Evolutionary conservation across 2,888 invertebrate species (phyloP).

Genomic region (Bugulina stolonifera): DNA sequence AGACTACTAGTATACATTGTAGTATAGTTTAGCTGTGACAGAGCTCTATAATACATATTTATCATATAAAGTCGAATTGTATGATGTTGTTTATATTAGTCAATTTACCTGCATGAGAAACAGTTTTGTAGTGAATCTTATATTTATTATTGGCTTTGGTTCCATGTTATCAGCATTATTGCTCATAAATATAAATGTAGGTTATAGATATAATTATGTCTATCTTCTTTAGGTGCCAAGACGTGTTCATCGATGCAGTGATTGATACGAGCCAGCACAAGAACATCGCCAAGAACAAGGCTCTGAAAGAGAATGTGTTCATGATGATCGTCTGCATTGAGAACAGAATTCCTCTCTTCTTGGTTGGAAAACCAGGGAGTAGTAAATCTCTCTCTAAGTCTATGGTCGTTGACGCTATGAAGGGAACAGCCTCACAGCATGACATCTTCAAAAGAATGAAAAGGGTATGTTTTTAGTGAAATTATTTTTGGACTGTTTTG

Average conservation of each 20-base stretch:
- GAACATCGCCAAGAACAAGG: constrained; percentile 45
- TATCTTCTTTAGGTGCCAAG: constrained; percentile 37
- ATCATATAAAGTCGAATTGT: too few species aligned
- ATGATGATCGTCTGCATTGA: constrained; percentile 52
- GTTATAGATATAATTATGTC: too few species aligned
- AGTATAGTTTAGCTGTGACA: too few species aligned
- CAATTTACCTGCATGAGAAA: too few species aligned
- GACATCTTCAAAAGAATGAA: constrained; percentile 41
- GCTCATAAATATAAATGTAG: too few species aligned
- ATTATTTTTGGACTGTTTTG: too few species aligned
- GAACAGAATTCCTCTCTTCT: constrained; percentile 47
- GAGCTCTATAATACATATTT: too few species aligned
- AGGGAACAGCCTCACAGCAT: constrained; percentile 40
- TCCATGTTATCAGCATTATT: too few species aligned
- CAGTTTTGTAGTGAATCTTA: too few species aligned
- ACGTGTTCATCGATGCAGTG: constrained; percentile 40
- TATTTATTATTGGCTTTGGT: too few species aligned
- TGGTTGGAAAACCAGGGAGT: constrained; percentile 51
- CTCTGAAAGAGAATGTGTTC: constrained; percentile 49
- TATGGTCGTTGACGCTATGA: constrained; percentile 48
- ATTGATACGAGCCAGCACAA: constrained; percentile 32
- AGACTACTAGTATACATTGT: too few species aligned
- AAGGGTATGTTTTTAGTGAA: constrained; percentile 34
- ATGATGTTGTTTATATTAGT: too few species aligned
- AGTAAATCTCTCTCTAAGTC: constrained; percentile 51